Conservation (phyloP, 2,888 invertebrate species). For the Epistrophe grossulariae region DNA sequence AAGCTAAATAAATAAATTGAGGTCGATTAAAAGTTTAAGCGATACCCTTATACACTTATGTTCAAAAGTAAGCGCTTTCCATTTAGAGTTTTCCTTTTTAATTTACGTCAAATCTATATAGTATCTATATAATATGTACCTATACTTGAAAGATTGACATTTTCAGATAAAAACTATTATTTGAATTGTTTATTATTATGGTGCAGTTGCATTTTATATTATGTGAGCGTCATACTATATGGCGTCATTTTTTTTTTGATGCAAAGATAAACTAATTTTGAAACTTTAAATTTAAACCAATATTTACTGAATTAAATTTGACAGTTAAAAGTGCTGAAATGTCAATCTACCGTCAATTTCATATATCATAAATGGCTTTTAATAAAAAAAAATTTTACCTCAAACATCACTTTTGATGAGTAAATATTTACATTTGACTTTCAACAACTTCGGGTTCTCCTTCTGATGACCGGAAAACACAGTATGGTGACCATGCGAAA, state of each 20-base stretch:
- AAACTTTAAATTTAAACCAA: constrained; percentile 49
- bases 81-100: constrained; percentile 61
- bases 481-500: constrained; percentile 12
- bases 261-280: constrained; percentile 61
- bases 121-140: neutral
- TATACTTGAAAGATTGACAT: constrained; percentile 65
- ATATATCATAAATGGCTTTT: constrained; percentile 65
- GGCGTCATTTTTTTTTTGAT: constrained; percentile 46
- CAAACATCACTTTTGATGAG: constrained; percentile 65
- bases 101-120: constrained; percentile 47
- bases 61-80: constrained; percentile 65
- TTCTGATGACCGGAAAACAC: constrained; percentile 3
- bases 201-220: neutral
- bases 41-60: constrained; percentile 48
- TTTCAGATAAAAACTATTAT: constrained; percentile 56
- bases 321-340: constrained; percentile 82
- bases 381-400: constrained; percentile 62
- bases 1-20: constrained; percentile 29
- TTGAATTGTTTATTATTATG: constrained; percentile 31
- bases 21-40: constrained; percentile 36
- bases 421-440: constrained; percentile 71
- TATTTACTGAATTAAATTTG: constrained; percentile 78
- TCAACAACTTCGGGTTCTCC: constrained; percentile 42
- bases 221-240: constrained; percentile 35
- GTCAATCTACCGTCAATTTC: constrained; percentile 80